Base-by-base conservation (phyloP, 2,113 vertebrate genomes). In the Atractosteus spatula region DNA sequence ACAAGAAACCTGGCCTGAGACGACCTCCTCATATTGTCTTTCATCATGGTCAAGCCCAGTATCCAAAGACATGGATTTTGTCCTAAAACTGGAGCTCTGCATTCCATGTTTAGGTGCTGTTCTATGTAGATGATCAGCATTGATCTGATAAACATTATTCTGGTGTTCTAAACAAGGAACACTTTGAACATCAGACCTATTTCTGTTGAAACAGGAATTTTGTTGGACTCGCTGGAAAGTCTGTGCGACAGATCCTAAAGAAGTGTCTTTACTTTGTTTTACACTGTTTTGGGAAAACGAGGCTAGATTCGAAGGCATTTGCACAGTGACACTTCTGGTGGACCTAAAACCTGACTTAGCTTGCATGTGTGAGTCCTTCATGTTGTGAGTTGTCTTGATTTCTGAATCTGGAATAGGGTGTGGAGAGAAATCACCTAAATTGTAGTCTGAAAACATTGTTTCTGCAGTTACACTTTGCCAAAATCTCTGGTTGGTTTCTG, bases 31-130 rank as follows among this genome's bases (percentile, higher is more conserved):
- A 16, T 0, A 8, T 41, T 0, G 8, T 0, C 8, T 11, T 5
- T 51, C 7, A 47, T 68, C 43, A 14, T 55, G 62, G 13, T 2
- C 47, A 55, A 82, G 69, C 16, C 76, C 45, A 1, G 70, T 78
- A 51, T 92, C 88, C 43, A 89, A 68, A 77, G 88, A 91, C 7
- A 71, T 29, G 2, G 89, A 85, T 71, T 78, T 86, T 68, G 41
- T 76, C 70, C 86, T 70, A 51, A 54, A 66, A 5, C 13, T 7
- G 5, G 14, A 59, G 3, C 6, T 56, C 11, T 7, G 62, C 44
- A 57, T 1, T 0, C 11, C 44, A 29, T 44, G 10, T 11, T 54
- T 63, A 62, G 62, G 29, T 55, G 66, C n/a, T 7, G 14, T 65
- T 10, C 29, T 65, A 8, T 65, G 8, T 41, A 11, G 29, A 29